These are phyloP conservation scores for Diglossa cyanea DNA, from an alignment of 2,797 vertebrate species.

Conservation along the genomic window DNA sequence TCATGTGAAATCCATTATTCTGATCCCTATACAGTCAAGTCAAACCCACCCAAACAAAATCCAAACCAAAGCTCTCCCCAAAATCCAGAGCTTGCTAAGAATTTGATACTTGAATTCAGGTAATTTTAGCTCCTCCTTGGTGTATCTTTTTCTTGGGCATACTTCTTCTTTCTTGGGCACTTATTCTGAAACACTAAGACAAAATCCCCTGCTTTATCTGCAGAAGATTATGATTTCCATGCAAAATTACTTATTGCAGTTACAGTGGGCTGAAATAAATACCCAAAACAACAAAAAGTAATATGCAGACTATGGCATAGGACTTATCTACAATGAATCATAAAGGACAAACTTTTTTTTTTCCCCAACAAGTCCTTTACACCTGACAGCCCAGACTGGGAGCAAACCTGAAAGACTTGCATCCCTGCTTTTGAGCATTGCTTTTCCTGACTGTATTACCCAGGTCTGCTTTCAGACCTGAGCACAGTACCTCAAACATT, in stretches of 20 bases:
- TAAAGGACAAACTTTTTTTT: not conserved
- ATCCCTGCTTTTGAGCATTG: not conserved
- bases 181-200: not conserved
- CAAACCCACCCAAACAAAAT: not conserved
- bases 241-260: not conserved
- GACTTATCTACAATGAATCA: not conserved
- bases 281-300: not conserved
- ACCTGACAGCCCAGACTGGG: not conserved
- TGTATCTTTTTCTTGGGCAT: not conserved
- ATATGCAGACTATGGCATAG: not conserved
- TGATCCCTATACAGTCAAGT: not conserved
- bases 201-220: not conserved
- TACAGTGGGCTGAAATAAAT: not conserved
- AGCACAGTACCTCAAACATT: not conserved
- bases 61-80: not conserved
- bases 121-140: not conserved
- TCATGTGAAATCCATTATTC: not conserved
- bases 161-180: not conserved
- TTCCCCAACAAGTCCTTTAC: not conserved
- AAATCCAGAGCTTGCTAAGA: not conserved
- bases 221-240: not conserved
- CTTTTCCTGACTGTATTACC: not conserved
- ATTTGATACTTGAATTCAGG: not conserved
- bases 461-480: not conserved
- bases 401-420: conserved; percentile 20